Base-by-base conservation (phyloP, 2,113 vertebrate genomes). In the Colistium nudipinnis region DNA sequence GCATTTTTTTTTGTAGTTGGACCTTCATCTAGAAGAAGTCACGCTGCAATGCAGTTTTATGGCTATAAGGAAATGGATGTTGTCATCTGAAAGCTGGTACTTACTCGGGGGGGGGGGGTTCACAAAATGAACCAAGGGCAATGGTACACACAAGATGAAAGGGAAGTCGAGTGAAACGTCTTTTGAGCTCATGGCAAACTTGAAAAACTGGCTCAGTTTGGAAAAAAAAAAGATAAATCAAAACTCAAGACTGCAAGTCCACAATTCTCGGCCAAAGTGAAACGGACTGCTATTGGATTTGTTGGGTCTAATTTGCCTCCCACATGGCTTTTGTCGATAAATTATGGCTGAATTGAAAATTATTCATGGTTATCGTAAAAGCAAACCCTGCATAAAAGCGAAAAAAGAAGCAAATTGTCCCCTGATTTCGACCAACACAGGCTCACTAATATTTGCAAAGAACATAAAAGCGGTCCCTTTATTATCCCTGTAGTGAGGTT, bases 251-350 rank as follows among this genome's bases (percentile, higher is more conserved):
- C 36, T 24, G 22, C 62, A 31, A 64, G 62, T 61, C 47, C 54
- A 57, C 51, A 44, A 66, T 44, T 62, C 48, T 22, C 7, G 52
- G 62, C 59, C 35, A 2, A 70, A 78, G 45, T 56, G 67, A 61
- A 57, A 70, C 27, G 12, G 25, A n/a, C 62, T 30, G 43, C 3
- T 56, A 53, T 72, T 41, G 54, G 69, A 81, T 83, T 82, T 63
- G 70, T 75, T 63, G 49, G 38, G 55, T 72, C 66, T 75, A 61
- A 80, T 75, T 82, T 80, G 60, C 63, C 30, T 76, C 62, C 57
- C 35, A 45, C 74, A 19, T 84, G 73, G 57, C 64, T 74, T 74
- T 66, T 70, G 64, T 83, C 49, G 74, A 83, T 70, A 62, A 47
- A 56, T 74, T 63, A 52, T 1, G 4, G 35, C 62, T 62, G 36